phyloP scores from a whole-genome alignment of 2,797 vertebrate species.

The Sebastes flavidus region DNA sequence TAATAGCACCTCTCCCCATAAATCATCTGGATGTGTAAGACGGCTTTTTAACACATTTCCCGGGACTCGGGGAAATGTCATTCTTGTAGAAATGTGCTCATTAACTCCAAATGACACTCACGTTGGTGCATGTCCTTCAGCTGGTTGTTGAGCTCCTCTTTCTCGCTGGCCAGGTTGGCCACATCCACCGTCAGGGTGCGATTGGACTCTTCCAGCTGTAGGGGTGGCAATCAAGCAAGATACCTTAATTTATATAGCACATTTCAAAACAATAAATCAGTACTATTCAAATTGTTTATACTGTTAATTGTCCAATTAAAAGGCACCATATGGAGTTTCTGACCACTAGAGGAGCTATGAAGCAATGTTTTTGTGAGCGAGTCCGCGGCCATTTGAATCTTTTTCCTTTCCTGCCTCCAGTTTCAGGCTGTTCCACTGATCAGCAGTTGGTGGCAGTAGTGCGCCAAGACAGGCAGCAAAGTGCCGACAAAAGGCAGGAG shows the following conservation, averaged over 20 bases:
- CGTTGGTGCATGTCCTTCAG: constrained; percentile 91
- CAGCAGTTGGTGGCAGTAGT: neutral
- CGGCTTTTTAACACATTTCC: constrained; percentile 24
- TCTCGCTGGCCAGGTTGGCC: constrained; percentile 94
- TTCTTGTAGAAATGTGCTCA: neutral
- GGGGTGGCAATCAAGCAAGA: neutral
- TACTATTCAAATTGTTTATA: neutral
- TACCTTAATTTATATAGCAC: neutral
- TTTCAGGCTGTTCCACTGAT: neutral
- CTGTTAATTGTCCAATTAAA: neutral
- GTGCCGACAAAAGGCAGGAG: neutral
- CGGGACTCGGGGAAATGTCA: constrained; percentile 10
- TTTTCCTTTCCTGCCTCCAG: neutral
- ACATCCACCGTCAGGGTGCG: constrained; percentile 95
- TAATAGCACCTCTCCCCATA: neutral
- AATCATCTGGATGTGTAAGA: neutral
- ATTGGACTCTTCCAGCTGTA: constrained; percentile 95
- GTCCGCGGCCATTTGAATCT: neutral
- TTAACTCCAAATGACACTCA: constrained; percentile 75
- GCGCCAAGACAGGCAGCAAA: neutral
- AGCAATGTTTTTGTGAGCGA: too few relatives aligned
- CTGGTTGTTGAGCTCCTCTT: constrained; percentile 96
- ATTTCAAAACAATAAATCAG: neutral
- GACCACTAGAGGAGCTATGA: too few relatives aligned
- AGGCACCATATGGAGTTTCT: too few relatives aligned